These are phyloP conservation scores for Cactoblastis cactorum DNA, from an alignment of 2,888 invertebrate species.

Conservation along the genomic window DNA sequence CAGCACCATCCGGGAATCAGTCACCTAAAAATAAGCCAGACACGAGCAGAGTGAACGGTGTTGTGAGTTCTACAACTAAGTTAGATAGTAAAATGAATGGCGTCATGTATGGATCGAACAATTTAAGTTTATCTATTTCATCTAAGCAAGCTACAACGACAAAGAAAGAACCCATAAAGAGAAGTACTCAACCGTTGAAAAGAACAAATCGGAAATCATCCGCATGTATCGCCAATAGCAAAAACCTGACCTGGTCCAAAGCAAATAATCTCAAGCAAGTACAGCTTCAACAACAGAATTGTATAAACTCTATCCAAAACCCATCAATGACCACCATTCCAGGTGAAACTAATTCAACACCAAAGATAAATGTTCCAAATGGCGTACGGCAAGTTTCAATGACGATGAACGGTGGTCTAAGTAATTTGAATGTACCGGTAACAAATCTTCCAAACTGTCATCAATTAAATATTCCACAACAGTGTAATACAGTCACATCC, in stretches of 20 bases:
- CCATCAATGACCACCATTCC: slow-evolving; percentile 38
- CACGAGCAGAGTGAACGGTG: slow-evolving; percentile 47
- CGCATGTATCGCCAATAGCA: slow-evolving; percentile 70
- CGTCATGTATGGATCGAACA: slow-evolving; percentile 70
- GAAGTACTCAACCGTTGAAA: slow-evolving; percentile 43
- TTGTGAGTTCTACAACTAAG: slow-evolving; percentile 69
- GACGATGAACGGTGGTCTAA: slow-evolving; percentile 57
- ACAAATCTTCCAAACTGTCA: slow-evolving; percentile 67
- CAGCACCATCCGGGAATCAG: slow-evolving; percentile 42
- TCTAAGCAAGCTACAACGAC: slow-evolving; percentile 42
- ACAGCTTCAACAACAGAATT: slow-evolving; percentile 65
- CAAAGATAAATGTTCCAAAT: slow-evolving; percentile 66
- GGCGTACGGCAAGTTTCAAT: slow-evolving; percentile 63
- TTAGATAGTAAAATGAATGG: slow-evolving; percentile 71
- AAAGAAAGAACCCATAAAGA: slow-evolving; percentile 57
- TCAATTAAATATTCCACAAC: slow-evolving; percentile 62
- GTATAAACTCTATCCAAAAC: slow-evolving; percentile 46
- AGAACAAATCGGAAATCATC: slow-evolving; percentile 69
- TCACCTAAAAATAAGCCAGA: slow-evolving; percentile 58
- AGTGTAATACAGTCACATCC: slow-evolving; percentile 59
- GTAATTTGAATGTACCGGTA: slow-evolving; percentile 60
- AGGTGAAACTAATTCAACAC: slow-evolving; percentile 56
- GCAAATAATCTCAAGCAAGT: slow-evolving; percentile 70
- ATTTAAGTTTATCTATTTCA: slow-evolving; percentile 51
- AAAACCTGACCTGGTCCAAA: slow-evolving; percentile 72